These are phyloP conservation scores for Aleiodes sp. DNA, from an alignment of 1,140 invertebrate genomes.

Conservation along the genomic window DNA sequence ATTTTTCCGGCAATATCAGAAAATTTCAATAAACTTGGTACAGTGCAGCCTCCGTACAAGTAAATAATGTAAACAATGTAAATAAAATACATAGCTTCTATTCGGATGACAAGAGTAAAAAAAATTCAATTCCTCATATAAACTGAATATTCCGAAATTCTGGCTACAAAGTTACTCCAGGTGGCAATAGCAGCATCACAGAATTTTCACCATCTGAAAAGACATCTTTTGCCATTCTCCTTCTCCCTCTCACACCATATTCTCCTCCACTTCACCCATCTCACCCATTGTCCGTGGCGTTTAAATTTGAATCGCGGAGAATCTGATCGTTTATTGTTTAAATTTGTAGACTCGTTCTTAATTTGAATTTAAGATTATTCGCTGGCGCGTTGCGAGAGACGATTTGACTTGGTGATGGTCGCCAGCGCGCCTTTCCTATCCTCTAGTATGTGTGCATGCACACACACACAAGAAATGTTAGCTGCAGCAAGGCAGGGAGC, in stretches of 20 bases:
- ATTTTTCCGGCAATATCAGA: neutral
- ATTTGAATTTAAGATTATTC: conserved; percentile 64
- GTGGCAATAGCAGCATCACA: neutral
- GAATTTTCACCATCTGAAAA: neutral
- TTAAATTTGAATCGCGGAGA: conserved; percentile 61
- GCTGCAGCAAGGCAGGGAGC: too few relatives aligned
- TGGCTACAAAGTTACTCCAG: neutral
- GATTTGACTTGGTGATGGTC: conserved; percentile 63
- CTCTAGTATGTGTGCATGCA: conserved; percentile 19
- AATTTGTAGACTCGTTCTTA: conserved; percentile 63
- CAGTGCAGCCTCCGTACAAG: neutral
- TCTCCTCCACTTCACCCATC: neutral
- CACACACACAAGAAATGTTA: too few relatives aligned
- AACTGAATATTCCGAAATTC: neutral
- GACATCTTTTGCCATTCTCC: conserved; percentile 10
- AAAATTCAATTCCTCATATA: neutral
- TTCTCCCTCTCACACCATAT: conserved; percentile 44
- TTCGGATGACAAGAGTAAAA: neutral
- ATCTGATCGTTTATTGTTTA: conserved; percentile 64
- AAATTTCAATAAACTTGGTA: neutral
- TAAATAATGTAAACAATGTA: neutral
- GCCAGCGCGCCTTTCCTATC: conserved; percentile 47
- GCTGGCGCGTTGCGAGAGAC: conserved; percentile 58
- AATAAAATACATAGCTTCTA: neutral
- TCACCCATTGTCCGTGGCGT: conserved; percentile 53